Conservation (phyloP, 2,797 vertebrate genomes). For the Gymnopithys bicolor region DNA sequence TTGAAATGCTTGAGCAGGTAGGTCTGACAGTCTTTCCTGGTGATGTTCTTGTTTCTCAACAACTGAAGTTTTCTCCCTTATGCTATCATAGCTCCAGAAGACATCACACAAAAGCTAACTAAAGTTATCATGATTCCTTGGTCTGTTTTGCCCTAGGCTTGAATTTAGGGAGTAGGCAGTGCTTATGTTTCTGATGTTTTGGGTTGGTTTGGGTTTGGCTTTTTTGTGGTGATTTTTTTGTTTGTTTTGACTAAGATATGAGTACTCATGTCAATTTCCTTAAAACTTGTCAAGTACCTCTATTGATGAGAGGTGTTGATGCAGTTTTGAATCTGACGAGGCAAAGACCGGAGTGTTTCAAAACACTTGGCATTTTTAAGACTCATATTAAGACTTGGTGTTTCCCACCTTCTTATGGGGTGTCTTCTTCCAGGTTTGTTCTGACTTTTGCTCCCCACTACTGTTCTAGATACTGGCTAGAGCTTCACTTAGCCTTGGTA, state of each 20-base stretch:
- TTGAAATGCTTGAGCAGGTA: slow-evolving; percentile 93
- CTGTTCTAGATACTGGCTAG: background rate
- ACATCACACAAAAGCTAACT: background rate
- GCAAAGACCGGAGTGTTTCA: background rate
- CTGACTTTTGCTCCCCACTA: background rate
- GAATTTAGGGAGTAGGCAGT: background rate
- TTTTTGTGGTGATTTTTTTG: no score
- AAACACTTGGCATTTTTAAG: background rate
- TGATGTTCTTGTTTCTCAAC: background rate
- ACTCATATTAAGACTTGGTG: background rate
- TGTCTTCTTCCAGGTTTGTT: background rate
- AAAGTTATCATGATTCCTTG: background rate
- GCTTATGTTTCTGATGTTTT: background rate
- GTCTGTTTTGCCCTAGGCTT: background rate
- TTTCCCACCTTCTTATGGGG: background rate
- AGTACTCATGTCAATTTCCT: background rate
- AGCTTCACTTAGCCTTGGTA: background rate
- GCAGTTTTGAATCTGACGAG: background rate
- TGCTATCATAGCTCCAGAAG: background rate
- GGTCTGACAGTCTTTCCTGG: background rate
- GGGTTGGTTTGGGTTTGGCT: background rate
- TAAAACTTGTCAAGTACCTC: background rate
- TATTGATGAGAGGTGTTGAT: background rate
- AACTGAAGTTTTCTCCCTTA: background rate
- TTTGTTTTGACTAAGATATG: background rate